A percentile compares a stretch with the other conserved stretches of the same genome.
Conservation (phyloP, 2,113 vertebrate genomes). For the Motacilla alba region DNA sequence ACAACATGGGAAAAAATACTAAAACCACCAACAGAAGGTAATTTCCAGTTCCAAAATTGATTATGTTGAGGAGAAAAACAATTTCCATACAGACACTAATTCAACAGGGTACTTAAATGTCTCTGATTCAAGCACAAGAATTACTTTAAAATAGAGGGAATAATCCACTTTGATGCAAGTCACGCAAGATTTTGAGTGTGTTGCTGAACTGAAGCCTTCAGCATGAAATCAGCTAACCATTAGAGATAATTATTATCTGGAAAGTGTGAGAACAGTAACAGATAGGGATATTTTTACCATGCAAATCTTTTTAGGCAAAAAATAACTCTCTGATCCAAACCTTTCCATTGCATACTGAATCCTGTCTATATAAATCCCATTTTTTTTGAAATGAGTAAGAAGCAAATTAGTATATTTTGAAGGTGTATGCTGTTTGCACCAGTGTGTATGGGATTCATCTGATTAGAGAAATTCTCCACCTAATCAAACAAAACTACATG, state of each 20-base stretch:
- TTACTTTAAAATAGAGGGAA: not conserved
- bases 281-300: not conserved
- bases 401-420: not conserved
- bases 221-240: not conserved
- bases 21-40: not conserved
- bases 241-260: not conserved
- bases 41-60: not conserved
- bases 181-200: not conserved
- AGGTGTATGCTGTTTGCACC: not conserved
- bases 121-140: not conserved
- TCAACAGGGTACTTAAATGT: not conserved
- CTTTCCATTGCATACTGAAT: not conserved
- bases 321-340: rapidly evolving
- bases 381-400: not conserved
- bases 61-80: not conserved
- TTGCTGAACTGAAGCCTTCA: not conserved
- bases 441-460: not conserved
- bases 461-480: not conserved
- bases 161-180: not conserved
- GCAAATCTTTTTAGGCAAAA: not conserved
- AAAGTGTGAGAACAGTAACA: not conserved
- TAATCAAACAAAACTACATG: not conserved
- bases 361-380: not conserved
- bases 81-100: not conserved
- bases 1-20: not conserved